Evolutionary conservation across 2,888 invertebrate species (phyloP), one percentile per base, ranked within the genome.

Genomic region (Monoplex corrugatus): DNA sequence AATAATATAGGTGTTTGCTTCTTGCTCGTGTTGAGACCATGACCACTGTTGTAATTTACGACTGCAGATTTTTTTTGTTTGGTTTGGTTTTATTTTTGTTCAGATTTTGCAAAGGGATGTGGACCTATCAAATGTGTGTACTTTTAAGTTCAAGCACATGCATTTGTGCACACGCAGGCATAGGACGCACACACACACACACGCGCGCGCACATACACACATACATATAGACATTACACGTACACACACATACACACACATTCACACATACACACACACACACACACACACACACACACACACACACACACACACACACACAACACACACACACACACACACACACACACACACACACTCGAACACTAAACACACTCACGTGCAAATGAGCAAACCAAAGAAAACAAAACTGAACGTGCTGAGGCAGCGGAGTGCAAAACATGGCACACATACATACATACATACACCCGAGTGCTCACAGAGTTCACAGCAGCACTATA

Each of bases 241-340:
- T n/a, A 68, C 16, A 68, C 68, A 68, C 16, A 68, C 68, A 68
- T 3, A 68, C n/a, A 68, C 19, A 68, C 68, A 68, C 19, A 68
- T 28, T 19, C 19, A 68, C 68, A 68, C 68, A 68, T 5, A 68
- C 68, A 68, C 68, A 68, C 19, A 68, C 68, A 68, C 68, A 68
- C 19, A 72, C 16, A 72, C 72, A 32, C 28, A 72, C 16, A 78
- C 38, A 78, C 38, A 78, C 78, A 78, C 10, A 78, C 78, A 78
- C 38, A 78, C 78, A 78, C 38, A 78, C 38, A 78, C 38, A 78
- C 78, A 78, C 6, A 78, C 35, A 78, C 32, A 38, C 78, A 78
- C 57, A 57, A 50, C 19, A 57, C 57, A 57, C 19, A 57, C 28
- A 57, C 10, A 57, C 2, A 19, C 57, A 57, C 2, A 10, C 16